Evolutionary conservation across 2,797 vertebrate genomes (phyloP).

Genomic region (Mionectes olivaceus): DNA sequence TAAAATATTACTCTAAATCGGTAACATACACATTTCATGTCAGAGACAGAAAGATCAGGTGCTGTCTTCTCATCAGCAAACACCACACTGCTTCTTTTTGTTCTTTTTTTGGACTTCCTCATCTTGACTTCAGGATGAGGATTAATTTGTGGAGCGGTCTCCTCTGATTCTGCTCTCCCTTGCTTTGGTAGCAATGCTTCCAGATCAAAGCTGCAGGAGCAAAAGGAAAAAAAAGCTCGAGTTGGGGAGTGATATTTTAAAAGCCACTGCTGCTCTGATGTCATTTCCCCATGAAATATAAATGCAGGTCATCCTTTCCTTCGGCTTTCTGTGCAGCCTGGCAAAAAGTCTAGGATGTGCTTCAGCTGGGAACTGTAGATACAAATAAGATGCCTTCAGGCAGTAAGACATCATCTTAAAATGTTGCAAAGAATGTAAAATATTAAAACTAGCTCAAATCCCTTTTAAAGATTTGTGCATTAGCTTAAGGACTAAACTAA

Average conservation of each 20-base stretch:
- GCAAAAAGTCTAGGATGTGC: not conserved
- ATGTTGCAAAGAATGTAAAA: not conserved
- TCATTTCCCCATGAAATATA: constrained; percentile 35
- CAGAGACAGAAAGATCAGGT: constrained; percentile 65
- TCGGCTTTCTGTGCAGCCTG: not conserved
- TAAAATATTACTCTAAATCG: not conserved
- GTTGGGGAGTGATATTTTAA: constrained; percentile 28
- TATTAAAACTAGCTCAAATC: not conserved
- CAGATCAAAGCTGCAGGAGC: constrained; percentile 74
- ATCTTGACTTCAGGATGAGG: constrained; percentile 90
- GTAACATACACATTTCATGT: constrained; percentile 77
- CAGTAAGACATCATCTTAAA: not conserved
- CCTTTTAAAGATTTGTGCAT: not conserved
- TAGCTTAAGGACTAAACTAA: not conserved
- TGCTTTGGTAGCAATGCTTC: constrained; percentile 69
- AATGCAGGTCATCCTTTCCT: constrained; percentile 9
- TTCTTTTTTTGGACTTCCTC: constrained; percentile 91
- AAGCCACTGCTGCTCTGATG: constrained; percentile 9
- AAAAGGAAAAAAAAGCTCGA: constrained; percentile 13
- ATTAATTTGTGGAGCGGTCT: constrained; percentile 64
- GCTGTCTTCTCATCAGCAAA: constrained; percentile 80
- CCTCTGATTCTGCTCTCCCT: constrained; percentile 66
- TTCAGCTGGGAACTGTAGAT: not conserved
- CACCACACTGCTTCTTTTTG: constrained; percentile 94
- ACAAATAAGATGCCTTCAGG: not conserved